Conservation (phyloP, 2,888 invertebrate species). For the Hecatera dysodea region DNA sequence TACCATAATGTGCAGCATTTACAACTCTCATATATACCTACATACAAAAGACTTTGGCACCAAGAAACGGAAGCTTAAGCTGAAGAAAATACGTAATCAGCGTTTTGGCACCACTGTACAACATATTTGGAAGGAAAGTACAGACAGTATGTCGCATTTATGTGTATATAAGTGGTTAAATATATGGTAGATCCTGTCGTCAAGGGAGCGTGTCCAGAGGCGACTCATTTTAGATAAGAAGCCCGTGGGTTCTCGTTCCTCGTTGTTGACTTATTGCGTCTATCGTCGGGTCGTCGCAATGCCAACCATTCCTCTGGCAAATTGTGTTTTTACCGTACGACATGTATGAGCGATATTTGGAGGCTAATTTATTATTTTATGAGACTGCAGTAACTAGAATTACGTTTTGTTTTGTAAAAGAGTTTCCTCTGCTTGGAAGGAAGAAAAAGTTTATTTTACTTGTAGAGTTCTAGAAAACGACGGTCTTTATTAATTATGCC, state of each 20-base stretch:
- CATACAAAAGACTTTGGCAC: slow-evolving; percentile 54
- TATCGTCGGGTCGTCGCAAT: slow-evolving; percentile 53
- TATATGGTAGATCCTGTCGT: slow-evolving; percentile 54
- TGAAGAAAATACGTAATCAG: slow-evolving; percentile 62
- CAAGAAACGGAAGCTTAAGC: slow-evolving; percentile 49
- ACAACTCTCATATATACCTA: slow-evolving; percentile 27
- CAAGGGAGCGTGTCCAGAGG: slow-evolving; percentile 64
- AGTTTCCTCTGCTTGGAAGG: not conserved
- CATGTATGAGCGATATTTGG: slow-evolving; percentile 33
- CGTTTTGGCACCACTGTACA: slow-evolving; percentile 61
- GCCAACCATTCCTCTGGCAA: slow-evolving; percentile 51
- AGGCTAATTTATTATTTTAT: slow-evolving; percentile 40
- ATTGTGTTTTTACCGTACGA: slow-evolving; percentile 54
- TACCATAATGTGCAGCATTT: slow-evolving; percentile 38
- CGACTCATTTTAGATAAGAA: slow-evolving; percentile 71
- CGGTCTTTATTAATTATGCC: slow-evolving; percentile 21
- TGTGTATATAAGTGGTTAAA: slow-evolving; percentile 15
- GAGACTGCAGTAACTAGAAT: slow-evolving; percentile 10
- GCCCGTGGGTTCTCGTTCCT: slow-evolving; percentile 49
- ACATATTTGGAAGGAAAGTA: slow-evolving; percentile 51
- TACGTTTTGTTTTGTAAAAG: slow-evolving; percentile 2
- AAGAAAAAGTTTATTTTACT: slow-evolving; percentile 28
- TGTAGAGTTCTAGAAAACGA: slow-evolving; percentile 1
- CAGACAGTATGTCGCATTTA: slow-evolving; percentile 58
- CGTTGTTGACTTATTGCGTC: slow-evolving; percentile 64